Conservation (phyloP, 2,888 invertebrate species). For the Tenthredo livida region DNA sequence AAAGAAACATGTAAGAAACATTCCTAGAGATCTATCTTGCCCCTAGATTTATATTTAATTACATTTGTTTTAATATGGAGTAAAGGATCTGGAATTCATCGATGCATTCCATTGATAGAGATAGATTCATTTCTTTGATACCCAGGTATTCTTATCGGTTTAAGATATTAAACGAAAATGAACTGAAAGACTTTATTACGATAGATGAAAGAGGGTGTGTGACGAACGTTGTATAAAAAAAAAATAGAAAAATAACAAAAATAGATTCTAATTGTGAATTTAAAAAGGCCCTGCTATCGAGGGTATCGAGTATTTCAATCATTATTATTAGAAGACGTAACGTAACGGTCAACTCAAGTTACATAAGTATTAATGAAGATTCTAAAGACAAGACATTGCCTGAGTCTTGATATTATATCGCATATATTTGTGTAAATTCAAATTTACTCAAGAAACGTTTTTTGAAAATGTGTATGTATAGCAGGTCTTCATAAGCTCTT, state of each 20-base stretch:
- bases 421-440: constrained; percentile 36
- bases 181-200: constrained; percentile 20
- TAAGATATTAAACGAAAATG: background rate
- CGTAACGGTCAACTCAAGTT: background rate
- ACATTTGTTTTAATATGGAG: background rate
- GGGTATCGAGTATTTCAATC: background rate
- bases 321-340: background rate
- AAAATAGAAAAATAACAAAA: background rate
- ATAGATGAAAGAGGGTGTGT: background rate
- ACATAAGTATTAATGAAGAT: constrained; percentile 25
- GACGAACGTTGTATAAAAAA: background rate
- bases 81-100: constrained; percentile 39
- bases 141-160: background rate
- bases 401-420: constrained; percentile 2
- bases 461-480: background rate
- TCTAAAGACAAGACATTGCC: background rate
- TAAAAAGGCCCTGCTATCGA: background rate
- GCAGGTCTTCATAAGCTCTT: constrained; percentile 4
- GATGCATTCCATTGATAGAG: constrained; percentile 36
- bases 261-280: background rate
- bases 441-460: background rate
- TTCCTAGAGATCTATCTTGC: constrained; percentile 49
- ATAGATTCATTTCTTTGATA: constrained; percentile 4
- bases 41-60: constrained; percentile 33
- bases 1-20: background rate